phyloP scores from a whole-genome alignment of 2,888 invertebrate genomes.

The Achlya flavicornis region DNA sequence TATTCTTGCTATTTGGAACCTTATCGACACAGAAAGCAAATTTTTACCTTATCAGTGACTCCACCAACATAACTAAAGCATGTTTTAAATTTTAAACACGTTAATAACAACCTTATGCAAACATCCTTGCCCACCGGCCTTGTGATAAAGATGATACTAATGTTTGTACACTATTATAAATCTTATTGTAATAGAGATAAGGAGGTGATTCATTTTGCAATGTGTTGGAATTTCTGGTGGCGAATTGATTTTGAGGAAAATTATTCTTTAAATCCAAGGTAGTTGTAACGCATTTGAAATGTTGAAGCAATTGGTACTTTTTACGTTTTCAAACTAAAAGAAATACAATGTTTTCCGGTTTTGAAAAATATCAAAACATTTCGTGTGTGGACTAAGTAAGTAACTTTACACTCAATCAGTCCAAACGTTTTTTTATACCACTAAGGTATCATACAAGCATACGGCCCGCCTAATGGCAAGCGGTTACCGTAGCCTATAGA shows the following conservation, averaged over 20 bases:
- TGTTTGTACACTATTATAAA: neutral
- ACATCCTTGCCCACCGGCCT: conserved; percentile 8
- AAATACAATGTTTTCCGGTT: too few species aligned
- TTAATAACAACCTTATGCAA: neutral
- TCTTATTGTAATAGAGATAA: neutral
- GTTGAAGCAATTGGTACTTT: too few species aligned
- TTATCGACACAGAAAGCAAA: neutral
- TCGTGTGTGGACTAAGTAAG: too few species aligned
- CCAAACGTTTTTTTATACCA: too few species aligned
- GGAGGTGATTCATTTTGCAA: neutral
- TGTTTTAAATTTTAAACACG: neutral
- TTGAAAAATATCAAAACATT: too few species aligned
- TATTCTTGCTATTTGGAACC: neutral
- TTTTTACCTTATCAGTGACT: neutral
- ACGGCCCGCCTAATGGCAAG: too few species aligned
- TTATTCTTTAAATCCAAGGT: neutral
- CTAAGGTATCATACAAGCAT: too few species aligned
- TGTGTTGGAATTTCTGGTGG: neutral
- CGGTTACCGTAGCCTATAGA: too few species aligned
- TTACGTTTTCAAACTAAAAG: too few species aligned
- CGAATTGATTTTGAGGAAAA: conserved; percentile 2
- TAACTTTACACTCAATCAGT: too few species aligned
- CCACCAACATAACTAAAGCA: neutral
- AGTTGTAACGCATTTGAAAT: neutral
- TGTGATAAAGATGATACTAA: conserved; percentile 9